These are phyloP conservation scores for Ceratothoa steindachneri DNA, from an alignment of 2,888 invertebrate species.

Conservation along the genomic window DNA sequence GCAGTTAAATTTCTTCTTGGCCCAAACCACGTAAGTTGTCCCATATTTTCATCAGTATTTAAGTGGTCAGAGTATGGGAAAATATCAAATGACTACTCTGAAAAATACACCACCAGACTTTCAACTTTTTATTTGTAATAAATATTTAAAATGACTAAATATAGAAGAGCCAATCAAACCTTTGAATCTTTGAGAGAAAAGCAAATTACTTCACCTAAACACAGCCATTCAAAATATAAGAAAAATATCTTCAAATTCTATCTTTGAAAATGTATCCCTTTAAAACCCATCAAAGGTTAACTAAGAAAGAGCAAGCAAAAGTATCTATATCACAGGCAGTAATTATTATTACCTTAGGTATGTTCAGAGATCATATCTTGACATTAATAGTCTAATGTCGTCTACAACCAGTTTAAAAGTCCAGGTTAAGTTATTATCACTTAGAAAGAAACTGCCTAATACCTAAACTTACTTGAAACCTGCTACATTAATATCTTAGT, in stretches of 20 bases:
- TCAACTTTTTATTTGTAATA: no score
- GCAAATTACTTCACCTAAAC: slow-evolving; percentile 4
- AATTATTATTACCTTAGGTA: neutral
- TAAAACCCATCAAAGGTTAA: neutral
- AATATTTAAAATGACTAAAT: no score
- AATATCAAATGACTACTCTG: no score
- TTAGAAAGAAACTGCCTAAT: no score
- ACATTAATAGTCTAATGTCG: neutral
- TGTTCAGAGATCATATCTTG: neutral
- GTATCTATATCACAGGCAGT: slow-evolving; percentile 10
- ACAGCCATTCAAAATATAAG: slow-evolving; percentile 3
- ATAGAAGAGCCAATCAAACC: no score
- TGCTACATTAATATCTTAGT: neutral
- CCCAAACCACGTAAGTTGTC: no score
- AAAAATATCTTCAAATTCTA: neutral
- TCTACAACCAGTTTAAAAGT: neutral
- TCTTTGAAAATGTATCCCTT: neutral
- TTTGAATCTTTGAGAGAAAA: neutral
- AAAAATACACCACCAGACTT: no score
- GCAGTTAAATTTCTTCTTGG: no score
- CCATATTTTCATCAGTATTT: no score
- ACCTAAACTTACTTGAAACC: neutral
- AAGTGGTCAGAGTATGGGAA: no score
- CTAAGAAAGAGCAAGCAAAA: neutral
- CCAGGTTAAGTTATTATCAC: no score